Percentiles rank a stretch among this genome's conserved stretches.
Evolutionary conservation across 1,140 invertebrate species (phyloP).

Genomic region (Halictus rubicundus): DNA sequence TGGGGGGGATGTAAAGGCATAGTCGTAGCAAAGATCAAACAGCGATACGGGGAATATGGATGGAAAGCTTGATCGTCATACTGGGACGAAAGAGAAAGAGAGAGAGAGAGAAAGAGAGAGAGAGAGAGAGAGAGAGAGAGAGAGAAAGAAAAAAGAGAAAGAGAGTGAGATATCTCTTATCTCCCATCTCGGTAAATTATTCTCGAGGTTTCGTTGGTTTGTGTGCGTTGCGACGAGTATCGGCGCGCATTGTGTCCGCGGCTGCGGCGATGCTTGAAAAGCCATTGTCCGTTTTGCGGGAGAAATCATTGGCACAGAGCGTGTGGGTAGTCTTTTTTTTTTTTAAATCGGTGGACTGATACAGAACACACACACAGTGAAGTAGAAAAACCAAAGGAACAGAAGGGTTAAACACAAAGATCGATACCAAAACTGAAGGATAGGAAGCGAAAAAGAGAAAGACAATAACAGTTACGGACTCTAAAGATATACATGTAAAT

Average conservation of each 20-base stretch:
- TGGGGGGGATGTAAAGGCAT: background rate
- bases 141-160: too few relatives aligned
- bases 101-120: too few relatives aligned
- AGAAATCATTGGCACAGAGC: background rate
- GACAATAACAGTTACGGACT: conserved; percentile 34
- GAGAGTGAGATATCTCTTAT: too few relatives aligned
- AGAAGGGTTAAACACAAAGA: background rate
- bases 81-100: too few relatives aligned
- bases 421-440: conserved; percentile 26
- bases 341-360: too few relatives aligned
- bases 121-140: too few relatives aligned
- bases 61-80: too few relatives aligned
- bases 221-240: background rate
- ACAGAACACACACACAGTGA: background rate
- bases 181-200: too few relatives aligned
- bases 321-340: too few relatives aligned
- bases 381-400: background rate
- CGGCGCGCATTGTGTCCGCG: background rate
- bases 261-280: background rate
- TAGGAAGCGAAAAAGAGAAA: conserved; percentile 50
- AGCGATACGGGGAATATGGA: too few relatives aligned
- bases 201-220: too few relatives aligned
- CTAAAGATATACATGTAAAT: conserved; percentile 50
- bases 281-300: background rate
- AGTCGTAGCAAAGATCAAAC: conserved; percentile 38